A percentile compares a stretch with the other conserved stretches of the same genome.
phyloP scores from a whole-genome alignment of 2,797 vertebrate genomes.

The Podarcis lilfordi region DNA sequence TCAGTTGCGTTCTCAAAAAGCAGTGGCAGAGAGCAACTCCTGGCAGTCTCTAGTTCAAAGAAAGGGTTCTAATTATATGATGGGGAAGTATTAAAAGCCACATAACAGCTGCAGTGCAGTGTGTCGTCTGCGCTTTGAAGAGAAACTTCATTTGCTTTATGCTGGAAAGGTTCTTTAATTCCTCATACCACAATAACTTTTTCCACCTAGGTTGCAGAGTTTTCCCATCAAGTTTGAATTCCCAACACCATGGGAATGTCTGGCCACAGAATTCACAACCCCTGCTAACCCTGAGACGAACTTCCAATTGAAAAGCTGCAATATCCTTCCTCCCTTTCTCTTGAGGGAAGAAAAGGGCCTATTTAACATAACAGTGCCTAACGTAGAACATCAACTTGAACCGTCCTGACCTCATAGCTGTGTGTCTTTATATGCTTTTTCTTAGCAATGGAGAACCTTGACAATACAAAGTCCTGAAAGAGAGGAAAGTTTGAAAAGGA shows the following conservation, averaged over 20 bases:
- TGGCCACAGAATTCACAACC: conserved; percentile 58
- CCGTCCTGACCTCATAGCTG: conserved; percentile 62
- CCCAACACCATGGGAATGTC: conserved; percentile 59
- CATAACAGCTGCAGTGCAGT: conserved; percentile 51
- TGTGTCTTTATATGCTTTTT: conserved; percentile 63
- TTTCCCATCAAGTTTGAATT: conserved; percentile 59
- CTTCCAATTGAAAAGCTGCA: conserved; percentile 48
- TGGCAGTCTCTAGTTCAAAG: conserved; percentile 22
- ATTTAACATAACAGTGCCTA: conserved; percentile 71
- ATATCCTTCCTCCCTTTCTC: not conserved
- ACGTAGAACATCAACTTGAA: conserved; percentile 74
- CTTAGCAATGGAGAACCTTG: conserved; percentile 58
- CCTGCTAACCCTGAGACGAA: conserved; percentile 51
- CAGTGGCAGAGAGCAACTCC: not conserved
- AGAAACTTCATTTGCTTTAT: conserved; percentile 58
- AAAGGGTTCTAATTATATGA: not conserved
- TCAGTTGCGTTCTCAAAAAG: not conserved
- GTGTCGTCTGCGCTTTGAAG: conserved; percentile 48
- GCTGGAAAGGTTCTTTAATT: conserved; percentile 57
- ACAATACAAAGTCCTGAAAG: conserved; percentile 62
- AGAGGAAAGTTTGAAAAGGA: conserved; percentile 63
- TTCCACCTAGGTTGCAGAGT: conserved; percentile 17
- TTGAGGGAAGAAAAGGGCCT: conserved; percentile 53
- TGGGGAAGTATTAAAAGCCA: conserved; percentile 54
- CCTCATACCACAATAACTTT: conserved; percentile 53